Percentiles rank a stretch among this genome's conserved stretches.
Evolutionary conservation across 1,140 invertebrate species (phyloP).

Genomic region (Paraescarpia echinospica): DNA sequence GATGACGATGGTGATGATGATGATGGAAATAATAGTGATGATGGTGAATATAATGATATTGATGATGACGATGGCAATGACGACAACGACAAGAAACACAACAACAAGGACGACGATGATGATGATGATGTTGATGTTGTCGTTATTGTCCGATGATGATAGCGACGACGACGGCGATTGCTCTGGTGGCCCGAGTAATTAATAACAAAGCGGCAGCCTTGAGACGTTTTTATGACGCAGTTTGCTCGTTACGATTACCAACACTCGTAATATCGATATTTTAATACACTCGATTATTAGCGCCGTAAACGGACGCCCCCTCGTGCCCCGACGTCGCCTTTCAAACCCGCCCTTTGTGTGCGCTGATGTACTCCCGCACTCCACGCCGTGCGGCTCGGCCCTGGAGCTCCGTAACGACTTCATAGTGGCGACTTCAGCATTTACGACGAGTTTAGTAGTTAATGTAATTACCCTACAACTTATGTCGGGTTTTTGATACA

Average conservation of each 20-base stretch:
- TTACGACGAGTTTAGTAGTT: neutral
- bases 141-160: neutral
- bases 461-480: slow-evolving; percentile 6
- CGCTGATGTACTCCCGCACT: neutral
- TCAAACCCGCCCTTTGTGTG: neutral
- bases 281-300: slow-evolving; percentile 6
- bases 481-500: neutral
- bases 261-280: slow-evolving; percentile 6
- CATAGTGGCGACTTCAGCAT: neutral
- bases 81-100: too few species aligned
- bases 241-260: neutral
- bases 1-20: neutral
- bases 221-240: neutral
- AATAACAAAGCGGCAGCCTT: neutral
- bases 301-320: neutral
- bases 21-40: neutral
- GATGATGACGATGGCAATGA: neutral
- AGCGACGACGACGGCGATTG: neutral
- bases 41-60: neutral
- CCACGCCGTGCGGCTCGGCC: too few species aligned
- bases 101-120: neutral
- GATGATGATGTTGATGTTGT: neutral
- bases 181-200: neutral
- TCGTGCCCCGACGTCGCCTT: neutral
- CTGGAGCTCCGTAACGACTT: neutral